Base-by-base conservation (phyloP, 2,888 invertebrate species). In the Clepsis dumicolana region DNA sequence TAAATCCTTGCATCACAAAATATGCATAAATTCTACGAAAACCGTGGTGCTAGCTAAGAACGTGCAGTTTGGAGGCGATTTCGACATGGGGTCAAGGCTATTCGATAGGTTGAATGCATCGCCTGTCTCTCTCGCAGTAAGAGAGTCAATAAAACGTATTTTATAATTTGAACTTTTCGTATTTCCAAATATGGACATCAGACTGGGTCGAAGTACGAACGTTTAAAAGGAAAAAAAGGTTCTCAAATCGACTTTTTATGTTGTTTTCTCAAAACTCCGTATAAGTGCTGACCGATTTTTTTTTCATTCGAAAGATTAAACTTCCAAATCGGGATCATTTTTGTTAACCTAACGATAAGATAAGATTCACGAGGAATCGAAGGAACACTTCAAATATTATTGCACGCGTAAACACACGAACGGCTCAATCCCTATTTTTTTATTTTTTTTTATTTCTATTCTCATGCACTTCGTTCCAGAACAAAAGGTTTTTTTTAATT, bases 61-160 rank as follows among this genome's bases (percentile, higher is more conserved):
- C 48, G 18, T 44, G 48, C 48, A 10, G 21, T 48, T 48, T 21
- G 21, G 48, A 21, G 48, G 21, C 0, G 48, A 21, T 48, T 48
- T 21, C 48, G 5, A 48, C 48, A 48, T 21, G 48, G 32, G 61
- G 44, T 66, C 66, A 66, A 66, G 66, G 66, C 35, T 54, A 18
- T 10, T 24, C 25, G 32, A 60, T 66, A 27, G 54, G 54, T 48
- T 48, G 48, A 61, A 66, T 54, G 25, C 54, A 48, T 56, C 18
- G 53, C 16, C 32, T 24, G 54, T 44, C 54, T 54, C 52, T 63
- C 25, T 53, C 18, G 12, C 56, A 35, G 24, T 48, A 21, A 18
- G 48, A 48, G 21, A 48, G 16, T 44, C 21, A 21, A 12, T 48
- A 48, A 48, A 48, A 12, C 21, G 2, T 48, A 21, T 48, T 44